phyloP scores from a whole-genome alignment of 2,797 vertebrate genomes.

The Potorous gilbertii region DNA sequence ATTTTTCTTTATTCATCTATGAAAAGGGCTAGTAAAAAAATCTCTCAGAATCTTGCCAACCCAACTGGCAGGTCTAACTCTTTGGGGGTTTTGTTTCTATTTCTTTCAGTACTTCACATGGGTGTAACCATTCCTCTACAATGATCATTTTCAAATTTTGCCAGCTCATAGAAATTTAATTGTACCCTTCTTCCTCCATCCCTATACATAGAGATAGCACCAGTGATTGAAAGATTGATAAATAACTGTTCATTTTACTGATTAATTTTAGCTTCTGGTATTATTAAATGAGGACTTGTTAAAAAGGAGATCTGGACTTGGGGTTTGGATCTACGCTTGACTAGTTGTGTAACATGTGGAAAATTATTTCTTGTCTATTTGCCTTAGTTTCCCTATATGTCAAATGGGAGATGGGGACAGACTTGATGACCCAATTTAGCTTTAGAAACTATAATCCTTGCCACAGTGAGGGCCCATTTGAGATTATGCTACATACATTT shows the following conservation, averaged over 20 bases:
- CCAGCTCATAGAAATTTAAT: background rate
- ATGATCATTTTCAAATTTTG: background rate
- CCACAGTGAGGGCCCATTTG: too few relatives aligned
- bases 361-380: background rate
- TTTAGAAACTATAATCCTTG: background rate
- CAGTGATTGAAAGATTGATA: background rate
- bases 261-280: background rate
- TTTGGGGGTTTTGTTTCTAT: background rate
- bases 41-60: background rate
- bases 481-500: too few relatives aligned
- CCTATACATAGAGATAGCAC: background rate
- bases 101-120: background rate
- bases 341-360: background rate
- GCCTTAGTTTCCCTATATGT: background rate
- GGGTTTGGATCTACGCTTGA: background rate
- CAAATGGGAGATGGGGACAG: background rate
- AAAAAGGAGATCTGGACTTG: background rate
- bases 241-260: background rate
- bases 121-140: background rate
- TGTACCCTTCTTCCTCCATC: background rate
- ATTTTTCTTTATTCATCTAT: constrained; percentile 7
- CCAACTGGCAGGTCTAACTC: background rate
- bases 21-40: background rate
- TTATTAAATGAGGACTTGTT: background rate
- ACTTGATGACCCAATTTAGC: background rate